Percentiles rank a stretch among this genome's conserved stretches.
These are phyloP conservation scores for Mycalesis mineus DNA, from an alignment of 2,888 invertebrate species.

Conservation along the genomic window DNA sequence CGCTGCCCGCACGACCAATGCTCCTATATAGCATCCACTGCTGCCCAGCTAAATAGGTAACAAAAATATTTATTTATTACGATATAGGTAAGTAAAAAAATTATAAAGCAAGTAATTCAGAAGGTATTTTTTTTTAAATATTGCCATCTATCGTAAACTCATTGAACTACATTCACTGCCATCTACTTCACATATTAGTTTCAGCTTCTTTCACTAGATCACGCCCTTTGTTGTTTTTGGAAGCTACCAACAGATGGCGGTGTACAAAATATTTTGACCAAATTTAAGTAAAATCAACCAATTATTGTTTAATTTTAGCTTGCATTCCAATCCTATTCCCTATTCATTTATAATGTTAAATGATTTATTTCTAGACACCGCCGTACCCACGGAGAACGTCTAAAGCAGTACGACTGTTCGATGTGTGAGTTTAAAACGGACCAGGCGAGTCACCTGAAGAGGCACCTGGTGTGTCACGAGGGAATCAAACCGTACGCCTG, in stretches of 20 bases:
- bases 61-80: not conserved
- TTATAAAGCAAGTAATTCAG: no score
- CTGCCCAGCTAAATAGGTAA: slow-evolving; percentile 55
- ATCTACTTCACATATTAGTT: not conserved
- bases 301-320: no score
- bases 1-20: slow-evolving; percentile 55
- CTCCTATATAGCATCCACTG: slow-evolving; percentile 46
- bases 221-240: not conserved
- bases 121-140: no score
- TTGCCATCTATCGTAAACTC: not conserved
- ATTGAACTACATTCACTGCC: not conserved
- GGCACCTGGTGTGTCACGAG: slow-evolving; percentile 88
- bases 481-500: slow-evolving; percentile 91
- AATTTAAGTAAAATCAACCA: no score
- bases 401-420: slow-evolving; percentile 79
- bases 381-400: slow-evolving; percentile 71
- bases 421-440: slow-evolving; percentile 84
- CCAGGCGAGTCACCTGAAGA: slow-evolving; percentile 83
- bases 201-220: not conserved
- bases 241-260: slow-evolving; percentile 32
- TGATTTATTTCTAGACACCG: slow-evolving; percentile 75
- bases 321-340: no score
- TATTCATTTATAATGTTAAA: no score
- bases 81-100: no score
- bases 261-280: not conserved